Conservation (phyloP, 2,797 vertebrate species). For the Mus minutoides region DNA sequence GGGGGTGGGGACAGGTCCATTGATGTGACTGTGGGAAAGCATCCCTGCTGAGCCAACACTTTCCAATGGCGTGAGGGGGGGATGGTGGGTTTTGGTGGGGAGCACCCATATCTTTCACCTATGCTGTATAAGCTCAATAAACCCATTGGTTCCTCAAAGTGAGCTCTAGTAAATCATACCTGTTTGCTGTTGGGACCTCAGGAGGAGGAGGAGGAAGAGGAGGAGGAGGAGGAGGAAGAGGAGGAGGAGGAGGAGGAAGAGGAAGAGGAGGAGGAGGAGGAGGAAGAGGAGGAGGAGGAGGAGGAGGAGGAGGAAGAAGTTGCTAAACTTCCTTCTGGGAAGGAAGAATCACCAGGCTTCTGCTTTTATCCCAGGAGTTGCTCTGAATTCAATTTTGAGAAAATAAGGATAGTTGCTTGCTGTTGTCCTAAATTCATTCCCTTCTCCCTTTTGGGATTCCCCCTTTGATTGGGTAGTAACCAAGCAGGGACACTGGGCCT, state of each 20-base stretch:
- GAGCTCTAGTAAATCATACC: background rate
- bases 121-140: background rate
- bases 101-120: background rate
- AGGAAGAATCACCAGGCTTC: slow-evolving; percentile 59
- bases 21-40: background rate
- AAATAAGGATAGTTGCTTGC: slow-evolving; percentile 52
- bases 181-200: background rate
- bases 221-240: background rate
- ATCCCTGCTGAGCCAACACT: background rate
- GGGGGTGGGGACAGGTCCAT: no score
- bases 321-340: background rate
- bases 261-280: background rate
- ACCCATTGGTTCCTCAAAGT: background rate
- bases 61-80: background rate
- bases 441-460: slow-evolving; percentile 50
- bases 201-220: background rate
- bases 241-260: background rate
- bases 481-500: slow-evolving; percentile 73
- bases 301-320: background rate
- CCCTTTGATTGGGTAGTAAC: slow-evolving; percentile 73
- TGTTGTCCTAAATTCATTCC: slow-evolving; percentile 45
- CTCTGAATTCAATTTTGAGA: slow-evolving; percentile 73
- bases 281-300: background rate
- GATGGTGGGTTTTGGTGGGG: no score
- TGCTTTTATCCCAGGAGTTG: slow-evolving; percentile 74